Conservation (phyloP, 2,113 vertebrate species). For the Myocastor coypus region DNA sequence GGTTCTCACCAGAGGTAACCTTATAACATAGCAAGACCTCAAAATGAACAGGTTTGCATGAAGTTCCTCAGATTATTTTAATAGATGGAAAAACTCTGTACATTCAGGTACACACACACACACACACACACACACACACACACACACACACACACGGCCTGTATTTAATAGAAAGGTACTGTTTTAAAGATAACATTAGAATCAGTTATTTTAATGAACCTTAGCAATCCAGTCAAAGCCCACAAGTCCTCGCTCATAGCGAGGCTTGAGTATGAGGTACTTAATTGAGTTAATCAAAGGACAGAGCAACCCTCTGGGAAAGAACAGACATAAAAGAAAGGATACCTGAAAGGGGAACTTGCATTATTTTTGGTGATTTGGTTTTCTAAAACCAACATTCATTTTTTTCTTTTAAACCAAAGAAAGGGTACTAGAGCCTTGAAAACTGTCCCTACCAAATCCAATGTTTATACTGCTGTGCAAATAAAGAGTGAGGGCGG, state of each 20-base stretch:
- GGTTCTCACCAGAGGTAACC: neutral
- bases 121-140: neutral
- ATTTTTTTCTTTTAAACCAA: neutral
- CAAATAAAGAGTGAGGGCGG: conserved; percentile 36
- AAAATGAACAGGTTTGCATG: neutral
- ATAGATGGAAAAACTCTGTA: neutral
- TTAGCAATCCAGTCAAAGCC: conserved; percentile 42
- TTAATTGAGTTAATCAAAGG: conserved; percentile 56
- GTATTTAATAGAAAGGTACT: neutral
- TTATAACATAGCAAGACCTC: conserved; percentile 11
- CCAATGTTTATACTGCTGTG: neutral
- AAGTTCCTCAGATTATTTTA: neutral
- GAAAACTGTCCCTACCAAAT: neutral
- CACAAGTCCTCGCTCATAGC: conserved; percentile 8
- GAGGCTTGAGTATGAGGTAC: conserved; percentile 40
- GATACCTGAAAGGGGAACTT: conserved; percentile 54
- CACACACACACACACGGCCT: neutral
- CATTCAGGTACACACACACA: neutral
- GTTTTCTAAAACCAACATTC: conserved; percentile 56
- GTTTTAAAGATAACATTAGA: conserved; percentile 33
- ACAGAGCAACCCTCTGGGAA: conserved; percentile 29
- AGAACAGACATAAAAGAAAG: conserved; percentile 53
- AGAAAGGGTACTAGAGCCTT: neutral
- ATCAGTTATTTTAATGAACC: conserved; percentile 53
- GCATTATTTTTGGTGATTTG: conserved; percentile 62